Evolutionary conservation across 2,888 invertebrate species (phyloP).

Genomic region (Limenitis arthemis): DNA sequence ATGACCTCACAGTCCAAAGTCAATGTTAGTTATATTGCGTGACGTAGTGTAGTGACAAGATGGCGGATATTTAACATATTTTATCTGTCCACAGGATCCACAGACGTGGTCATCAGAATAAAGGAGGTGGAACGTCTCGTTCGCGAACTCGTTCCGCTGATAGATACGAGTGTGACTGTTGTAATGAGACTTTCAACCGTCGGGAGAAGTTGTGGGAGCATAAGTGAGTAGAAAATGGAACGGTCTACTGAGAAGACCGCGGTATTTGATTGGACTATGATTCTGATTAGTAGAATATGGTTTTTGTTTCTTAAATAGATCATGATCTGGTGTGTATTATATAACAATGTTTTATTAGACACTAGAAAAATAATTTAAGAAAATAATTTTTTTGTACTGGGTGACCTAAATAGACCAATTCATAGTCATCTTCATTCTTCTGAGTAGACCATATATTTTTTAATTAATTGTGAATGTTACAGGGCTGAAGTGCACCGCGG

Average conservation of each 20-base stretch:
- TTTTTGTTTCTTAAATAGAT: too few relatives aligned
- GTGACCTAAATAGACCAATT: too few relatives aligned
- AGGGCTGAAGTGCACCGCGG: conserved; percentile 61
- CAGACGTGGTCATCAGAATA: conserved; percentile 51
- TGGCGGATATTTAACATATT: neutral
- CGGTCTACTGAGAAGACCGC: neutral
- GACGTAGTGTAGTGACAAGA: neutral
- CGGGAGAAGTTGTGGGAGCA: conserved; percentile 60
- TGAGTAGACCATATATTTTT: neutral
- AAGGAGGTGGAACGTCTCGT: conserved; percentile 43
- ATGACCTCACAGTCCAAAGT: too few relatives aligned
- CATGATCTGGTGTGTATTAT: too few relatives aligned
- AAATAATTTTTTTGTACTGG: too few relatives aligned
- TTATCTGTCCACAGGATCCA: conserved; percentile 47
- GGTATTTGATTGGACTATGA: neutral
- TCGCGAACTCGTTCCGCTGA: conserved; percentile 48
- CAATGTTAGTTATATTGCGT: too few relatives aligned
- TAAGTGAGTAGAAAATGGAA: conserved; percentile 38
- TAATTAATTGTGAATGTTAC: neutral
- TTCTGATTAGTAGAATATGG: neutral
- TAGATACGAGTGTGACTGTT: conserved; percentile 64
- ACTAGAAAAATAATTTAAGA: too few relatives aligned
- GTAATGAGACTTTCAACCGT: conserved; percentile 53
- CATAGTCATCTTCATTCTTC: too few relatives aligned
- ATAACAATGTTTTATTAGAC: too few relatives aligned